Conservation (phyloP, 2,888 invertebrate genomes). For the Anorthoa munda region DNA sequence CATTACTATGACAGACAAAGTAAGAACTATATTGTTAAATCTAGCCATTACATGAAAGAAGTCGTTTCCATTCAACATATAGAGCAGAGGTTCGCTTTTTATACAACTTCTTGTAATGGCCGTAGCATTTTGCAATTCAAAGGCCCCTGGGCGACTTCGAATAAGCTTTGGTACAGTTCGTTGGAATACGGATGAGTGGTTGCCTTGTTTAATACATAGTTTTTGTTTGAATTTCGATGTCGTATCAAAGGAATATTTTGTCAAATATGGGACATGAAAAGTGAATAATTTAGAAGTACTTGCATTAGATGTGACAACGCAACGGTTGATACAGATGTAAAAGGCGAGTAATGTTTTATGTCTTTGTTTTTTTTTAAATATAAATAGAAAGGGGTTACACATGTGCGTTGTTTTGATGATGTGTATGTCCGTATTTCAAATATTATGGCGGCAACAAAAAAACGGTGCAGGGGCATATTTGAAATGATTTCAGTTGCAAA, state of each 20-base stretch:
- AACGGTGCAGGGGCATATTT: background rate
- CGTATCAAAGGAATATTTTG: constrained; percentile 59
- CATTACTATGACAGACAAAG: constrained; percentile 23
- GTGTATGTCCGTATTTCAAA: background rate
- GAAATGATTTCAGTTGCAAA: background rate
- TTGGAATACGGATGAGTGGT: constrained; percentile 75
- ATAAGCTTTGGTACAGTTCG: constrained; percentile 74
- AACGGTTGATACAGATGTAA: constrained; percentile 22
- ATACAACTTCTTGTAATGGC: constrained; percentile 78
- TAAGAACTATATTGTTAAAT: constrained; percentile 5
- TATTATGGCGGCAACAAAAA: background rate
- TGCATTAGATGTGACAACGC: constrained; percentile 25
- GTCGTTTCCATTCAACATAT: constrained; percentile 62
- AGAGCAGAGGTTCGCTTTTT: constrained; percentile 73
- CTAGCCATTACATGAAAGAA: constrained; percentile 31
- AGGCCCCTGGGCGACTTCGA: constrained; percentile 72
- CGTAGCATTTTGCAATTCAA: constrained; percentile 83
- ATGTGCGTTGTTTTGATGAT: constrained; percentile 36
- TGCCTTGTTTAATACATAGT: constrained; percentile 72
- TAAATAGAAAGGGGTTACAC: constrained; percentile 21
- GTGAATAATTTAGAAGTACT: constrained; percentile 51
- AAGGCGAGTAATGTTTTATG: constrained; percentile 10
- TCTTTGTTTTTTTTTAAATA: constrained; percentile 22
- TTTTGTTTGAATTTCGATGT: constrained; percentile 55
- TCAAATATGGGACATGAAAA: constrained; percentile 51